These are phyloP conservation scores for Crematogaster levior DNA, from an alignment of 2,888 invertebrate genomes.

Conservation along the genomic window DNA sequence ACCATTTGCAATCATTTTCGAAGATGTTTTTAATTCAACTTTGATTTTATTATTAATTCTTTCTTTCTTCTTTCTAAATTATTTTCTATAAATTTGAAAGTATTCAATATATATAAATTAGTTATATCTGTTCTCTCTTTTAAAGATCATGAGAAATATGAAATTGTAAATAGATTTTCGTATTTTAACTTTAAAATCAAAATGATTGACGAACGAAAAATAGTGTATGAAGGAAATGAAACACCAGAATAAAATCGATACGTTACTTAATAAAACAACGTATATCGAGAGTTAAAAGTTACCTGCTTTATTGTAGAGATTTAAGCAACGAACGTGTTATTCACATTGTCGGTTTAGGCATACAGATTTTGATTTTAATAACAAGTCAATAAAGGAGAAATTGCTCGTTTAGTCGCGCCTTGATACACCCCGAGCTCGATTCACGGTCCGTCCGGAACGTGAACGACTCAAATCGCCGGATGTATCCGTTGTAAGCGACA, in stretches of 20 bases:
- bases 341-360: background rate
- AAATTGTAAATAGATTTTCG: background rate
- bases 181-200: background rate
- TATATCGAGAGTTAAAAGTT: background rate
- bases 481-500: slow-evolving; percentile 26
- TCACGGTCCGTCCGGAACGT: slow-evolving; percentile 5
- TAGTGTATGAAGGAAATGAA: background rate
- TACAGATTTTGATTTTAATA: background rate
- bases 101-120: background rate
- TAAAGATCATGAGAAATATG: too few relatives aligned
- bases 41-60: background rate
- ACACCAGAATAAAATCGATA: background rate
- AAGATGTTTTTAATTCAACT: background rate
- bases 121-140: background rate
- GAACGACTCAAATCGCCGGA: slow-evolving; percentile 42
- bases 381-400: background rate
- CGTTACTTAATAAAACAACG: background rate
- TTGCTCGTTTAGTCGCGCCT: background rate
- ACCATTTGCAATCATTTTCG: background rate
- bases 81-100: background rate
- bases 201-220: background rate
- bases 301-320: background rate
- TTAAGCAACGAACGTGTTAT: background rate
- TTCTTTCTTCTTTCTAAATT: background rate
- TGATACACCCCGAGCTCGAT: background rate